Percentiles rank a stretch among this genome's conserved stretches.
Evolutionary conservation across 2,113 vertebrate species (phyloP).

Genomic region (Grallaria varia): DNA sequence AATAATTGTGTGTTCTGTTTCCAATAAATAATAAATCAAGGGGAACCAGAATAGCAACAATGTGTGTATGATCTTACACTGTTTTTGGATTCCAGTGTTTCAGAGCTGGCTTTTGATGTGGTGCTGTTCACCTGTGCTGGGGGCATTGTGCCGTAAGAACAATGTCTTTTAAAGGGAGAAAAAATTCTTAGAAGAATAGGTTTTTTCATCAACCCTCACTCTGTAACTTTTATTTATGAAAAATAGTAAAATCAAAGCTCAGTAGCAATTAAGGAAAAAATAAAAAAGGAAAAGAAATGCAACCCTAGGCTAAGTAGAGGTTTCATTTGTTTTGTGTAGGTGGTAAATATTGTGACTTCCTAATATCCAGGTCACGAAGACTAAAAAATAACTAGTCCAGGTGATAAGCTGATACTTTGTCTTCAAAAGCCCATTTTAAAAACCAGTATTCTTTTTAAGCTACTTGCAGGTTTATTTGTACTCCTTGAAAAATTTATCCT

Average conservation of each 20-base stretch:
- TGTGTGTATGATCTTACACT: not conserved
- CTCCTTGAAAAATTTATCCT: not conserved
- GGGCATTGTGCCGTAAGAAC: not conserved
- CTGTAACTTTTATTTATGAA: not conserved
- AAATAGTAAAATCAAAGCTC: not conserved
- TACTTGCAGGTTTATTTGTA: not conserved
- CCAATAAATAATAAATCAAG: slow-evolving; percentile 49
- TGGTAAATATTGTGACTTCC: not conserved
- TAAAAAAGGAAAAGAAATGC: not conserved
- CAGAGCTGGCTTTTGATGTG: not conserved
- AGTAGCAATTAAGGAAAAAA: not conserved
- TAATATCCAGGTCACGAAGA: not conserved
- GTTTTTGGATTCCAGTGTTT: not conserved
- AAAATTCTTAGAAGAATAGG: not conserved
- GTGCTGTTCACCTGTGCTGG: not conserved
- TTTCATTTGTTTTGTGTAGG: not conserved
- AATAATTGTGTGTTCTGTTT: not conserved
- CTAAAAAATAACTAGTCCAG: not conserved
- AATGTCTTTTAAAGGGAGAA: not conserved
- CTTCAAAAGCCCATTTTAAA: not conserved
- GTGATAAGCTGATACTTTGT: not conserved
- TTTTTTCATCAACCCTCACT: not conserved
- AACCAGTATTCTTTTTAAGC: not conserved
- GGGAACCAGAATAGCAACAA: not conserved
- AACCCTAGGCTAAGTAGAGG: not conserved